Percentiles rank a stretch among this genome's conserved stretches.
Conservation (phyloP, 2,888 invertebrate genomes). For the Sarcophaga caerulescens region DNA sequence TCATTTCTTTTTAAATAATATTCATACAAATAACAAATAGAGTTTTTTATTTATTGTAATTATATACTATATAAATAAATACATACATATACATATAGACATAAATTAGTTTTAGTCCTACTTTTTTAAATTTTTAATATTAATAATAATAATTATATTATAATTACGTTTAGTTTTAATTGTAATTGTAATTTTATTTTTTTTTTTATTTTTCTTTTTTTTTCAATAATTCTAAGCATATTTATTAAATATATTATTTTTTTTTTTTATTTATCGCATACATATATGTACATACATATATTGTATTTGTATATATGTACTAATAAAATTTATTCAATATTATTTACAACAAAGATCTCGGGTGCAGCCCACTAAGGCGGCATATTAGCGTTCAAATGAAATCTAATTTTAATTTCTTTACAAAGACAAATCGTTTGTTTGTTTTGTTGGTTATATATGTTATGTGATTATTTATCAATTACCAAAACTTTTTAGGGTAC, state of each 20-base stretch:
- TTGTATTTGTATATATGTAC: neutral
- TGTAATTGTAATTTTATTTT: conserved; percentile 10
- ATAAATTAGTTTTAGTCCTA: conserved; percentile 66
- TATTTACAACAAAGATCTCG: neutral
- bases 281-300: conserved; percentile 10
- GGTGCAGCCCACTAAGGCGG: neutral
- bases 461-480: no score
- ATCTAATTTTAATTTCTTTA: neutral
- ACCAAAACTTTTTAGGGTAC: neutral
- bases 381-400: neutral
- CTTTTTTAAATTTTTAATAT: conserved; percentile 28
- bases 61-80: conserved; percentile 61
- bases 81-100: conserved; percentile 62
- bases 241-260: conserved; percentile 27
- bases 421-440: no score
- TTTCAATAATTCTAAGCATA: conserved; percentile 56
- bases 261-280: conserved; percentile 22
- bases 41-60: conserved; percentile 41
- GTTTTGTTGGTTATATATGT: no score
- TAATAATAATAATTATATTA: conserved; percentile 50
- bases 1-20: conserved; percentile 7
- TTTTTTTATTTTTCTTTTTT: conserved; percentile 17
- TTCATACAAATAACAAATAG: conserved; percentile 55
- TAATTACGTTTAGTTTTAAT: conserved; percentile 29
- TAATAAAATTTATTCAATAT: neutral